Conservation (phyloP, 2,797 vertebrate species). For the Platalea minor region DNA sequence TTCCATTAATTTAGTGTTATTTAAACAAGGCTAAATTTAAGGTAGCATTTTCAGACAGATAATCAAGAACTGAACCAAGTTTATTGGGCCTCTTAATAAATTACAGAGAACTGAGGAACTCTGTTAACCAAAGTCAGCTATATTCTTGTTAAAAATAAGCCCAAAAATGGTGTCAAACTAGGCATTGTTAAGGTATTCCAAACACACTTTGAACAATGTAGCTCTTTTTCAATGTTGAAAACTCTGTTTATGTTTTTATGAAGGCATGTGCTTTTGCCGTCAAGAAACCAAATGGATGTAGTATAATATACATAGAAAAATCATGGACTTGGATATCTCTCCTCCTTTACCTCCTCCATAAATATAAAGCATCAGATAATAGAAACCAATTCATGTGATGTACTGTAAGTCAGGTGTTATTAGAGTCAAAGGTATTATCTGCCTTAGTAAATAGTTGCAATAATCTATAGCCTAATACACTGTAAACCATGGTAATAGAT, state of each 20-base stretch:
- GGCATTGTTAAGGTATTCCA: not conserved
- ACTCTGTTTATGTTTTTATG: not conserved
- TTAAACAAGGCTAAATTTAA: constrained; percentile 52
- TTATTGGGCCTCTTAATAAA: not conserved
- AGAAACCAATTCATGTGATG: constrained; percentile 29
- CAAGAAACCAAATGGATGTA: not conserved
- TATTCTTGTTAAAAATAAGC: not conserved
- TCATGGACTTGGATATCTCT: not conserved
- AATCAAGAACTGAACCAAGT: not conserved
- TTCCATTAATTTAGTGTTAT: constrained; percentile 54
- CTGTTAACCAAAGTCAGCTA: not conserved
- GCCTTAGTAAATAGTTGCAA: not conserved
- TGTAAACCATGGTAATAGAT: not conserved
- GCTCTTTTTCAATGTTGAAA: not conserved
- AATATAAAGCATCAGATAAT: constrained; percentile 18
- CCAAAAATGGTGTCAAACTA: not conserved
- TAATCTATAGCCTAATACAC: constrained; percentile 16
- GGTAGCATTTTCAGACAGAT: constrained; percentile 22
- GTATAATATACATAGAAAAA: not conserved
- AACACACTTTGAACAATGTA: not conserved
- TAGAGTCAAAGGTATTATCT: constrained; percentile 47
- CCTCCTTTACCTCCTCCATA: not conserved
- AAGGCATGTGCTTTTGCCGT: not conserved
- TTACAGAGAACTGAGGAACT: not conserved
- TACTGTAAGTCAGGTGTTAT: constrained; percentile 33